These are phyloP conservation scores for Toxotes jaculatrix DNA, from an alignment of 2,113 vertebrate genomes.

Conservation along the genomic window DNA sequence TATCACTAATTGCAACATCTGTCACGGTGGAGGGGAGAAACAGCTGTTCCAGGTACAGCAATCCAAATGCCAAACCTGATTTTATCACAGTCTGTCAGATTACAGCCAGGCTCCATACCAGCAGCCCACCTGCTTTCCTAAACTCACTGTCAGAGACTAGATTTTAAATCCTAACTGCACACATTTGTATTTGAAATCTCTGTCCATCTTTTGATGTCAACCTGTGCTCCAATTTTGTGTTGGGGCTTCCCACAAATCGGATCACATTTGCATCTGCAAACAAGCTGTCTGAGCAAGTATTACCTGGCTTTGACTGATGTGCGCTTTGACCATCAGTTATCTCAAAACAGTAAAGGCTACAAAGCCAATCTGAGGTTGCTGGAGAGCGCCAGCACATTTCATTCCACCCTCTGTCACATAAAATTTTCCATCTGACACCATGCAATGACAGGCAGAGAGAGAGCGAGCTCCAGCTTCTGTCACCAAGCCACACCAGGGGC, in stretches of 20 bases:
- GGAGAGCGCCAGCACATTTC: conserved; percentile 51
- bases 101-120: conserved; percentile 24
- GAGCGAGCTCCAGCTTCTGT: conserved; percentile 59
- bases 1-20: conserved; percentile 73
- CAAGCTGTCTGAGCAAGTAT: conserved; percentile 29
- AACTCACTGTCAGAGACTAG: conserved; percentile 4
- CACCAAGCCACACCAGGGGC: conserved; percentile 60
- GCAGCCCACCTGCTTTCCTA: conserved; percentile 28
- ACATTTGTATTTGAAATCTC: conserved; percentile 2
- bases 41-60: conserved; percentile 58
- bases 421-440: conserved; percentile 67
- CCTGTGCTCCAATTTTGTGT: conserved; percentile 29
- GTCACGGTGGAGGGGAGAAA: conserved; percentile 49
- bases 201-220: conserved; percentile 6
- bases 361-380: conserved; percentile 54
- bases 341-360: conserved; percentile 40
- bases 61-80: conserved; percentile 70
- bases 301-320: conserved; percentile 10
- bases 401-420: conserved; percentile 64
- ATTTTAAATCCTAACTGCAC: conserved; percentile 20
- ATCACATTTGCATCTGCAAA: conserved; percentile 49
- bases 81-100: conserved; percentile 68
- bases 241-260: conserved; percentile 18
- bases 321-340: conserved; percentile 33
- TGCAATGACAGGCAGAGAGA: conserved; percentile 32